Base-by-base conservation (phyloP, 2,113 vertebrate genomes). In the Tinamus guttatus region DNA sequence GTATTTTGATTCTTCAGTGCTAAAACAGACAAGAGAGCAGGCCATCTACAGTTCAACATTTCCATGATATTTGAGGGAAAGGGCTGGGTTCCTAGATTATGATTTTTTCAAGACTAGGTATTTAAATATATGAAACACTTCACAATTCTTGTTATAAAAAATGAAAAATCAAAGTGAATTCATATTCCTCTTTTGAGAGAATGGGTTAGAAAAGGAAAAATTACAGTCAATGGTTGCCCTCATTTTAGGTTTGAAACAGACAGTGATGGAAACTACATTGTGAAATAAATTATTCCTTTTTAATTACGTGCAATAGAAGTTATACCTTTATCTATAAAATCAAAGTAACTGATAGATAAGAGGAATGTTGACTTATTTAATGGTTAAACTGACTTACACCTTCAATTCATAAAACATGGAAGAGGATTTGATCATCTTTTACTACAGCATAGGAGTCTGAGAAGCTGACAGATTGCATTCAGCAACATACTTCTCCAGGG, bases 241-340 rank as follows among this genome's bases (percentile, higher is more conserved):
- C 84, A 74, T 96, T 97, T 96, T 95, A 93, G 24, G 49, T 81
- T 96, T 93, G 93, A 94, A 94, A 95, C 92, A 90, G 62, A 27
- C 86, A 93, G 60, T 71, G 88, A 96, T 93, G 87, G 90, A 90
- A 93, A 94, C 80, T 92, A 94, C 90, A 87, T 89, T 84, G 75
- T 96, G 86, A 92, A 95, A 96, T 96, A 93, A 97, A 96, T 97
- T 96, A 96, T 95, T 97, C 95, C 74, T 95, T 96, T 96, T 96
- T 96, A 97, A 96, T 97, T 96, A 96, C 69, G 52, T 63, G 84
- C 83, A 93, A 63, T 84, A 91, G 93, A 92, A 94, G 95, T 94
- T 94, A 92, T 41, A 95, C 93, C 93, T 95, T 97, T 96, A 96
- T 96, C 87, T 95, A 92, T 88, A 93, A 97, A 94, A 96, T 97